Evolutionary conservation across 2,888 invertebrate species (phyloP).

Genomic region (Epistrophe grossulariae): DNA sequence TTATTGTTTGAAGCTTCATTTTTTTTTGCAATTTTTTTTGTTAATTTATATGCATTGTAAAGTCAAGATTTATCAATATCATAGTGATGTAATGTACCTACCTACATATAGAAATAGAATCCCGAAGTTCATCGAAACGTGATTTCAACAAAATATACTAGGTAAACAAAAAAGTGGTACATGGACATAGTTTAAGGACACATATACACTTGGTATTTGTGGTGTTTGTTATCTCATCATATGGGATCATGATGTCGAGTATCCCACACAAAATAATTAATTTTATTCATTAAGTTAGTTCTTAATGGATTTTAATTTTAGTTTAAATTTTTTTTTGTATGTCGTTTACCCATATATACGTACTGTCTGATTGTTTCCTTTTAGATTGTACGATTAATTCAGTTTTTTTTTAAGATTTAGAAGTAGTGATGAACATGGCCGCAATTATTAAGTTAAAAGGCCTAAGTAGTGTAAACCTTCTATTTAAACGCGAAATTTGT

Average conservation of each 20-base stretch:
- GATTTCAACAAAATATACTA: conserved; percentile 32
- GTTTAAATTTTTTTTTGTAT: background rate
- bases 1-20: background rate
- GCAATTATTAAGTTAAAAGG: background rate
- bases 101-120: conserved; percentile 44
- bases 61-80: conserved; percentile 23
- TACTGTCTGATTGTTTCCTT: conserved; percentile 21
- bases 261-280: conserved; percentile 46
- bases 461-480: too few relatives aligned
- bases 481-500: too few relatives aligned
- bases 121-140: conserved; percentile 60
- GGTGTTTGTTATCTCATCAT: conserved; percentile 33
- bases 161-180: conserved; percentile 49
- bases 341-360: background rate
- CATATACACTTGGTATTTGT: conserved; percentile 11
- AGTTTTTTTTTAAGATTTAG: background rate
- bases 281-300: conserved; percentile 48
- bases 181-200: conserved; percentile 68
- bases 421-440: background rate
- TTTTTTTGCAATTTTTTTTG: background rate
- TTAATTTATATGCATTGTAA: background rate
- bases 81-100: background rate
- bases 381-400: conserved; percentile 38
- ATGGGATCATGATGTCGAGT: conserved; percentile 45
- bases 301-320: conserved; percentile 27